These are phyloP conservation scores for Columba janthina DNA, from an alignment of 2,113 vertebrate genomes.

Conservation along the genomic window DNA sequence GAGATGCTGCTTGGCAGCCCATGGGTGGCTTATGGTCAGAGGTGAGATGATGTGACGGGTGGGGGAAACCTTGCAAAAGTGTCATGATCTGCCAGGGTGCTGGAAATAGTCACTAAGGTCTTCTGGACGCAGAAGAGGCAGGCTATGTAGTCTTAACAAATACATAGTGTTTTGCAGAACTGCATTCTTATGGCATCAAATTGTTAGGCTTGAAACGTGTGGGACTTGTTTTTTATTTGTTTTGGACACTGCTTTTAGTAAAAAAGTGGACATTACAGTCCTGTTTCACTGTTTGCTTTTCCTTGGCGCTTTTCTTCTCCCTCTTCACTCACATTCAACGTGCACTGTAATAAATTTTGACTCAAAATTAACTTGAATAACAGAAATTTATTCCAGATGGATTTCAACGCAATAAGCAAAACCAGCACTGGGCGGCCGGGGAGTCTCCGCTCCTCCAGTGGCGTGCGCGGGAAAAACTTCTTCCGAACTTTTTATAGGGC, in stretches of 20 bases:
- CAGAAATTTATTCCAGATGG: no score
- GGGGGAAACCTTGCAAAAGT: neutral
- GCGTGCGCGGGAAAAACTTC: no score
- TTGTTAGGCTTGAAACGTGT: neutral
- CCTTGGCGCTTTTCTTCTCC: neutral
- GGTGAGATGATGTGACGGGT: neutral
- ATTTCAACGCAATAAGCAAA: no score
- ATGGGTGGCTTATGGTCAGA: neutral
- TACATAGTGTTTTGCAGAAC: neutral
- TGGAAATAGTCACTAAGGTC: neutral
- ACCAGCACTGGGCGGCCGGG: no score
- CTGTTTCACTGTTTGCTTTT: neutral
- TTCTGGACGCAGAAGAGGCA: neutral
- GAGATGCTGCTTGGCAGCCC: neutral
- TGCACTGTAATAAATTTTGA: neutral
- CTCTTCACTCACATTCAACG: neutral
- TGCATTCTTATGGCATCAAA: neutral
- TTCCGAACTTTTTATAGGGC: no score
- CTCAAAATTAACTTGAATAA: no score
- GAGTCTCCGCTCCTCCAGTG: no score
- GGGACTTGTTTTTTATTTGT: neutral
- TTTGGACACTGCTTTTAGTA: neutral
- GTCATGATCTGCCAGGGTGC: neutral
- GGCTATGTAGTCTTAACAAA: neutral
- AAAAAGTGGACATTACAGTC: rapidly evolving